Evolutionary conservation across 2,888 invertebrate genomes (phyloP).

Genomic region (Taphrorychus bicolor): DNA sequence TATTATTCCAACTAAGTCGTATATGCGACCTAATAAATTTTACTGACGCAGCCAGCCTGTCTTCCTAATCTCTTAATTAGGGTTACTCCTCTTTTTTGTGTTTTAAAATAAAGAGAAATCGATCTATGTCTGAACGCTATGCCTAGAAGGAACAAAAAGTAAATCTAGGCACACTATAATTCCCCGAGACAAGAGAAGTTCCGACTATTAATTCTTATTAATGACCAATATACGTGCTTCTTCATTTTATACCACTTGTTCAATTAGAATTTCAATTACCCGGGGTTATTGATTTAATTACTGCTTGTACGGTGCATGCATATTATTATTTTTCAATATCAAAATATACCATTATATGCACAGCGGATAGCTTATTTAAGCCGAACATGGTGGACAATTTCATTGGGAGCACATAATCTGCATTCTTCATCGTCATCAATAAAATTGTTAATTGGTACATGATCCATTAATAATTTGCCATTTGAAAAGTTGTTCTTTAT

Average conservation of each 20-base stretch:
- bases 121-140: too few species aligned
- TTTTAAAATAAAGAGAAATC: too few species aligned
- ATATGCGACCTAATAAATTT: too few species aligned
- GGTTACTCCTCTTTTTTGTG: too few species aligned
- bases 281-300: constrained; percentile 9
- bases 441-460: constrained; percentile 1
- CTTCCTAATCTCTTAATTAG: too few species aligned
- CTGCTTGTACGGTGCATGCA: neutral
- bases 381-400: constrained; percentile 1
- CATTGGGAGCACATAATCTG: neutral
- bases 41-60: too few species aligned
- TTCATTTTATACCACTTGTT: constrained; percentile 3
- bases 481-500: neutral
- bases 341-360: neutral
- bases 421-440: constrained; percentile 1
- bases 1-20: too few species aligned
- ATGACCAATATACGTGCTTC: constrained; percentile 6
- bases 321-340: neutral
- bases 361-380: constrained; percentile 3
- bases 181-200: too few species aligned
- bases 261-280: constrained; percentile 11
- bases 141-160: too few species aligned
- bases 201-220: neutral
- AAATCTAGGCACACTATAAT: too few species aligned
- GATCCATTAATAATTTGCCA: neutral